Conservation (phyloP, 2,113 vertebrate genomes). For the Salminus brasiliensis region DNA sequence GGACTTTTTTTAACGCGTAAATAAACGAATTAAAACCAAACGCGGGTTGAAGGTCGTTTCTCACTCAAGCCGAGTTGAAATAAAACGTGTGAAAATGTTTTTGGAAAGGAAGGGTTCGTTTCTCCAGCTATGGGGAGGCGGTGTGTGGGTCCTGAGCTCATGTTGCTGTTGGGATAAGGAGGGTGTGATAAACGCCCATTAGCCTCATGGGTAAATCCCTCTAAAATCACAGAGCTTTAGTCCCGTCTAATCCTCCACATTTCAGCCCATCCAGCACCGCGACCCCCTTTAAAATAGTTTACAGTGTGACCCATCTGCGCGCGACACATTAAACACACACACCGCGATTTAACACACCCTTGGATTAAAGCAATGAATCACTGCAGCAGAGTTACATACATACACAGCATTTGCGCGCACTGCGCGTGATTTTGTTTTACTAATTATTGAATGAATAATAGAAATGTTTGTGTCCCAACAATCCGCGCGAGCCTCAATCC, state of each 20-base stretch:
- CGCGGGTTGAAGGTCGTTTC: no score
- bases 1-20: no score
- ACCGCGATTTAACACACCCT: neutral
- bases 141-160: neutral
- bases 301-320: neutral
- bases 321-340: neutral
- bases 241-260: neutral
- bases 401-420: no score
- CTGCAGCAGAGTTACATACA: no score
- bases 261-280: neutral
- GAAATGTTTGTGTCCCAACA: neutral
- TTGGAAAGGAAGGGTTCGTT: no score
- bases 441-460: neutral
- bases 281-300: neutral
- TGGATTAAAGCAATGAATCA: no score
- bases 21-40: no score
- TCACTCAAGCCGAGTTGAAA: no score
- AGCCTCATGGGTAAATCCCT: neutral
- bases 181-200: neutral
- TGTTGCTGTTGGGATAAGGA: neutral
- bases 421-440: neutral
- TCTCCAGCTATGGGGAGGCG: no score
- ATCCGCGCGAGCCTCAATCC: conserved; percentile 20
- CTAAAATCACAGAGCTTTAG: neutral
- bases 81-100: no score